Percentiles rank a stretch among this genome's conserved stretches.
Evolutionary conservation across 2,888 invertebrate genomes (phyloP).

Genomic region (Camptogramma bilineatum): DNA sequence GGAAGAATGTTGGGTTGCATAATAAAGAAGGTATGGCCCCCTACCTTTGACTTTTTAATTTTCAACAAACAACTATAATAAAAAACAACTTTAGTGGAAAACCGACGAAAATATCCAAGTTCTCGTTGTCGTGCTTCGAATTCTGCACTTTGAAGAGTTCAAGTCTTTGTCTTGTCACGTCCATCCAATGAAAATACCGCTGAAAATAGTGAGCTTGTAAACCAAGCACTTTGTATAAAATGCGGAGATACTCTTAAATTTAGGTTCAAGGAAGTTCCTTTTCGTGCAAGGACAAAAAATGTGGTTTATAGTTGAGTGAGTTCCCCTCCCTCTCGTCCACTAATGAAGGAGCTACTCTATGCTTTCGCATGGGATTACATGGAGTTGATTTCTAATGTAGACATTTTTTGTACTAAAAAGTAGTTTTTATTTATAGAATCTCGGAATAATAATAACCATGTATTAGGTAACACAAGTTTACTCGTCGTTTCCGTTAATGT

Average conservation of each 20-base stretch:
- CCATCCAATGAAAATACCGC: not conserved
- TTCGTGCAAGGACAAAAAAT: conserved; percentile 68
- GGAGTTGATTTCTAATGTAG: conserved; percentile 35
- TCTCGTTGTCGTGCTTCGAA: not conserved
- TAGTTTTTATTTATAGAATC: not conserved
- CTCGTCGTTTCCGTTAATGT: no score
- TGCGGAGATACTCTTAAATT: conserved; percentile 38
- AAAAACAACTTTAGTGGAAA: not conserved
- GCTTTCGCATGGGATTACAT: conserved; percentile 54
- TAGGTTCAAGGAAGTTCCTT: conserved; percentile 54
- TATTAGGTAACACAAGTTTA: no score
- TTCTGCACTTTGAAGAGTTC: not conserved
- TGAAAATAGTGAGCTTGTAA: conserved; percentile 2
- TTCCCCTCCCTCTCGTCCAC: conserved; percentile 58
- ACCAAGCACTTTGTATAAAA: conserved; percentile 16
- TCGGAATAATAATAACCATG: no score
- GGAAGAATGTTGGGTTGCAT: not conserved
- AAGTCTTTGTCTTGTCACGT: conserved; percentile 2
- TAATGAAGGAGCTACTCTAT: conserved; percentile 78
- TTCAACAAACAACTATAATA: not conserved
- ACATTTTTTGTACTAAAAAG: not conserved
- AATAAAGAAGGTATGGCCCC: not conserved
- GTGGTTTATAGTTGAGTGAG: conserved; percentile 70
- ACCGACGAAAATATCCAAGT: not conserved
- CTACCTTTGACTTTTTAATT: not conserved